These are phyloP conservation scores for Chydorus sphaericus DNA, from an alignment of 2,888 invertebrate genomes.

Conservation along the genomic window DNA sequence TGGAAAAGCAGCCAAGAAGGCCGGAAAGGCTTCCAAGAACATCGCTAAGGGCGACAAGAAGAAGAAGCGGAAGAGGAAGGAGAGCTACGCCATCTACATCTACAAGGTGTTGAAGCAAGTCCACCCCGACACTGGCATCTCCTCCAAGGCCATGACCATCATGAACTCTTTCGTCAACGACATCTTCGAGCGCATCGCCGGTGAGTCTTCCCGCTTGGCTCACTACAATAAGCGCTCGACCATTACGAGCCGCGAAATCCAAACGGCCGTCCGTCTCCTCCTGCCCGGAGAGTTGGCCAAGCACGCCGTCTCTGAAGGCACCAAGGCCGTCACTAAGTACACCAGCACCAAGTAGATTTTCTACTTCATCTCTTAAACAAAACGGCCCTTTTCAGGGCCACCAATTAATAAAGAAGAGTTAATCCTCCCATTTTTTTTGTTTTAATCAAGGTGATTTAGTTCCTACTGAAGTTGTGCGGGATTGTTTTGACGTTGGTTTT, in stretches of 20 bases:
- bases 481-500: too few relatives aligned
- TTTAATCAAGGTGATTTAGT: too few relatives aligned
- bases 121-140: constrained; percentile 48
- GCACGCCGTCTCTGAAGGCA: constrained; percentile 34
- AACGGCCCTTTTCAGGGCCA: neutral
- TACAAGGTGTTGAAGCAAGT: constrained; percentile 46
- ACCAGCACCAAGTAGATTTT: constrained; percentile 23
- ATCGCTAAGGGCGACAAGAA: too few relatives aligned
- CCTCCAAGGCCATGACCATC: constrained; percentile 49
- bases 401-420: too few relatives aligned
- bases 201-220: constrained; percentile 46
- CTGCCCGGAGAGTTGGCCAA: constrained; percentile 37
- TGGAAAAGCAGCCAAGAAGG: too few relatives aligned
- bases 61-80: constrained; percentile 27
- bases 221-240: too few relatives aligned
- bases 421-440: too few relatives aligned
- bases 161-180: constrained; percentile 64
- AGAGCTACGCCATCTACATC: constrained; percentile 31
- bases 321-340: constrained; percentile 34
- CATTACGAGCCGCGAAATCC: too few relatives aligned
- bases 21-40: too few relatives aligned
- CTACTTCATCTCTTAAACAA: neutral
- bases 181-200: constrained; percentile 53
- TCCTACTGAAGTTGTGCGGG: too few relatives aligned
- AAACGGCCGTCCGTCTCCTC: constrained; percentile 32